Evolutionary conservation across 1,140 invertebrate species (phyloP).

Genomic region (Neodiprion virginianus): DNA sequence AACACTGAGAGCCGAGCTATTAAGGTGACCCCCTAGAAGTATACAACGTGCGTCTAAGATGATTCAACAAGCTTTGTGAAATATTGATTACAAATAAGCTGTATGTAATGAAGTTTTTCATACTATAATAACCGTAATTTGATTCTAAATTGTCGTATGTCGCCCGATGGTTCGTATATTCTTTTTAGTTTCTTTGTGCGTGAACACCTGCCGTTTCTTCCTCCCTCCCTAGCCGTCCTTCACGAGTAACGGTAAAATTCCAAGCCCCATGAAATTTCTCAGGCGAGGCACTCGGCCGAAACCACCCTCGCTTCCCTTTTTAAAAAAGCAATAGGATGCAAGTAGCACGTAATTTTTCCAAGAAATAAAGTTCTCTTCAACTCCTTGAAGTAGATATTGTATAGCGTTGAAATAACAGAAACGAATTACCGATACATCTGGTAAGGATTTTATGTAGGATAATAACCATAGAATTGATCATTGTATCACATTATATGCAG

Average conservation of each 20-base stretch:
- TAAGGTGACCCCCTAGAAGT: neutral
- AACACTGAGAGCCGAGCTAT: constrained; percentile 12
- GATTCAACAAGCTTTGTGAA: neutral
- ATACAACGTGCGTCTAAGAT: neutral
- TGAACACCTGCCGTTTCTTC: constrained; percentile 48
- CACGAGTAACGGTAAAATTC: constrained; percentile 45
- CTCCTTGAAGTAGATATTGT: too few species aligned
- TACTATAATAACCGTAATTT: neutral
- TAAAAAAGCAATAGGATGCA: too few species aligned
- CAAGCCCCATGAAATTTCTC: constrained; percentile 25
- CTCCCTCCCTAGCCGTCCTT: constrained; percentile 28
- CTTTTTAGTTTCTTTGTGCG: constrained; percentile 49
- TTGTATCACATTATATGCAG: too few species aligned
- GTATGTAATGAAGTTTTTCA: neutral
- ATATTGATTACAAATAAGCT: too few species aligned
- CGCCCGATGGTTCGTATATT: constrained; percentile 38
- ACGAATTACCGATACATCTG: too few species aligned
- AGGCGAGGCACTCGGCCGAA: constrained; percentile 10
- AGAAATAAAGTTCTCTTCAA: too few species aligned
- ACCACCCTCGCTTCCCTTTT: neutral
- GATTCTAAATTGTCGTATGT: neutral
- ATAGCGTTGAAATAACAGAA: too few species aligned
- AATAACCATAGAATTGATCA: too few species aligned
- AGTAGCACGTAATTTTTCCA: too few species aligned
- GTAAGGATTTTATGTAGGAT: too few species aligned